Evolutionary conservation across 2,113 vertebrate genomes (phyloP).

Genomic region (Thamnophis sirtalis): DNA sequence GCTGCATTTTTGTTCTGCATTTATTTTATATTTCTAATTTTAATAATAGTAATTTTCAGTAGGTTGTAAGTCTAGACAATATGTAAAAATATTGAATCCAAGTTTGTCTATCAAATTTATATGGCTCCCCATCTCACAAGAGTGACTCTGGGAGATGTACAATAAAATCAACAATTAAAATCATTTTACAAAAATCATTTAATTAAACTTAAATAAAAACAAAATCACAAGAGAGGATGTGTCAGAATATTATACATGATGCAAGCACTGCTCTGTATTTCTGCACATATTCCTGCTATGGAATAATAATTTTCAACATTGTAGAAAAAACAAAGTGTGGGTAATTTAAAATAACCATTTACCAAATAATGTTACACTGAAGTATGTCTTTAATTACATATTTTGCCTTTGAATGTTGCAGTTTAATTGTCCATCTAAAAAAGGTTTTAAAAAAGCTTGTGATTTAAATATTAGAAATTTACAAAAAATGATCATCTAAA

Average conservation of each 20-base stretch:
- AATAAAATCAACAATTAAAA: background rate
- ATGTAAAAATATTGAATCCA: background rate
- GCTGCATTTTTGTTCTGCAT: background rate
- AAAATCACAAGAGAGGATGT: background rate
- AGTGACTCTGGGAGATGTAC: background rate
- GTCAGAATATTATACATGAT: background rate
- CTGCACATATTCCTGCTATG: background rate
- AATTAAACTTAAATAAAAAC: background rate
- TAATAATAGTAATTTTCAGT: background rate
- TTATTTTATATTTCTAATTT: background rate
- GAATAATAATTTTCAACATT: background rate
- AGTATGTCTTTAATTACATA: background rate
- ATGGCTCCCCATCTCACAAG: background rate
- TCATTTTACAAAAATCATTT: background rate
- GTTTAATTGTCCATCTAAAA: background rate
- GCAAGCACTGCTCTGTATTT: background rate
- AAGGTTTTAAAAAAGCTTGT: background rate
- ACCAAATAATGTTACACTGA: background rate
- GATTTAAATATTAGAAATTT: background rate
- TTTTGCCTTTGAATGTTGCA: background rate
- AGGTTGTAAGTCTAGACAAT: background rate
- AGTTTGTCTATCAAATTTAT: background rate
- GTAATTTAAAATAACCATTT: background rate
- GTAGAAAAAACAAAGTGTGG: background rate
- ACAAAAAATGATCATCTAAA: background rate